Conservation (phyloP, 1,140 invertebrate species). For the Probaryconus sp. region DNA sequence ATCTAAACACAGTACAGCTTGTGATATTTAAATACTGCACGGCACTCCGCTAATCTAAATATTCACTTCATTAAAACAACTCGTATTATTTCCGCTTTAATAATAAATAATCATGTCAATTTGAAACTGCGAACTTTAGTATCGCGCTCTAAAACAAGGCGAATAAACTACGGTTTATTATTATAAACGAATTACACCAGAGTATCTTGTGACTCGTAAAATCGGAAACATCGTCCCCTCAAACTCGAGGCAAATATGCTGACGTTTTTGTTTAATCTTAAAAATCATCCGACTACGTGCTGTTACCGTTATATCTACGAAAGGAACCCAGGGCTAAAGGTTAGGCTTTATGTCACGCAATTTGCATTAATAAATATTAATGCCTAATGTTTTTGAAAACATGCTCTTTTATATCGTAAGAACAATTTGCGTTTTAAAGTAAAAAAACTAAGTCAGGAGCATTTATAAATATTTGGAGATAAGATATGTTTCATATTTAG, state of each 20-base stretch:
- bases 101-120: slow-evolving; percentile 37
- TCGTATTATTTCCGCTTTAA: slow-evolving; percentile 28
- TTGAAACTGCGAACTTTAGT: no score
- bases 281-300: slow-evolving; percentile 18
- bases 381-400: slow-evolving; percentile 25
- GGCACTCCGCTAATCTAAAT: slow-evolving; percentile 26
- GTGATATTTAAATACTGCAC: slow-evolving; percentile 4
- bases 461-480: no score
- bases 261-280: slow-evolving; percentile 30
- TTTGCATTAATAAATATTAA: slow-evolving; percentile 46
- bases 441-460: no score
- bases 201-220: no score
- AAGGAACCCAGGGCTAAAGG: slow-evolving; percentile 12
- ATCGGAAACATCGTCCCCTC: neutral
- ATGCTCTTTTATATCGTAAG: neutral
- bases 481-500: no score
- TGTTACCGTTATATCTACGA: slow-evolving; percentile 21
- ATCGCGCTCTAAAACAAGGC: no score
- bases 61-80: slow-evolving; percentile 35
- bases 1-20: slow-evolving; percentile 12
- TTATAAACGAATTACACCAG: neutral
- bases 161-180: slow-evolving; percentile 7
- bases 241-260: slow-evolving; percentile 1
- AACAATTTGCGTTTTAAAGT: neutral
- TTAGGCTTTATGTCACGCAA: slow-evolving; percentile 20